phyloP scores from a whole-genome alignment of 2,113 vertebrate genomes.

The Chitala chitala region DNA sequence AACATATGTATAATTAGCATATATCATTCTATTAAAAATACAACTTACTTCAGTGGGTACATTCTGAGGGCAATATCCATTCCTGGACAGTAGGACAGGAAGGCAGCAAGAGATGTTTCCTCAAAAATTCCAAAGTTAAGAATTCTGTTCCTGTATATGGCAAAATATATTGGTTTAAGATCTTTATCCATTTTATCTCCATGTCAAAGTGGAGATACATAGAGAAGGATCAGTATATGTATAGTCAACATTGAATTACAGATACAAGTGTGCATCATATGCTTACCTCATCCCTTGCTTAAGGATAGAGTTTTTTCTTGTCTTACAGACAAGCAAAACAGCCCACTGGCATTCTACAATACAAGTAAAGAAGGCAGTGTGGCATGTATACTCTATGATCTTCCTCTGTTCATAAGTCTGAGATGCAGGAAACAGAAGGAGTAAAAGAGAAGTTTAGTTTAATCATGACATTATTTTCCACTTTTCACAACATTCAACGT shows the following conservation, averaged over 20 bases:
- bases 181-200: neutral
- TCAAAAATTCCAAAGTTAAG: conserved; percentile 73
- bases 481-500: neutral
- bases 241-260: neutral
- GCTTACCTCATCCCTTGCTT: conserved; percentile 90
- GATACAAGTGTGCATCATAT: neutral
- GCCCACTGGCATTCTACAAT: conserved; percentile 90
- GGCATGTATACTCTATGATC: conserved; percentile 87
- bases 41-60: conserved; percentile 71
- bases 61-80: conserved; percentile 74
- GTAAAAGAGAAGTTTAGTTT: neutral
- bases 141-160: conserved; percentile 59
- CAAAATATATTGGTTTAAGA: neutral
- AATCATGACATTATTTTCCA: neutral
- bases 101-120: conserved; percentile 68
- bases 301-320: conserved; percentile 82
- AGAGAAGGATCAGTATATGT: neutral
- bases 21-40: neutral
- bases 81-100: conserved; percentile 71
- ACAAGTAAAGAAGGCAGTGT: conserved; percentile 85
- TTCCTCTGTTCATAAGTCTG: conserved; percentile 89
- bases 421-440: neutral
- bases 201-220: neutral
- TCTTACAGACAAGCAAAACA: conserved; percentile 90
- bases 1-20: neutral